Evolutionary conservation across 2,888 invertebrate species (phyloP).

Genomic region (Argyresthia albistria): DNA sequence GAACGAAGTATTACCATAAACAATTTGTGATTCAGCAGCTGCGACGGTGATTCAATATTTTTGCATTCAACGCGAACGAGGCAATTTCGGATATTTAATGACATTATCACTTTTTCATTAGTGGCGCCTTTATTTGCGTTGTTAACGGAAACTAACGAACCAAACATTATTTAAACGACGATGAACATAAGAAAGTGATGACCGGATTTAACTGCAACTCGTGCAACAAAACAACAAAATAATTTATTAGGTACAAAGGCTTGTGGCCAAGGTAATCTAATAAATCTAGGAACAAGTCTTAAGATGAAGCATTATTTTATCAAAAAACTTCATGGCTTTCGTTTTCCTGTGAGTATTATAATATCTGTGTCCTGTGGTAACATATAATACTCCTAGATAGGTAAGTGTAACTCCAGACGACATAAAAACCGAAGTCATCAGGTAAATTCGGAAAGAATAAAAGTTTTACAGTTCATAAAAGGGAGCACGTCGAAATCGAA

Average conservation of each 20-base stretch:
- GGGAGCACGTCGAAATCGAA: slow-evolving; percentile 43
- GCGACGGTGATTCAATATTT: slow-evolving; percentile 42
- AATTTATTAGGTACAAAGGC: too few relatives aligned
- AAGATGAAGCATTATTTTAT: too few relatives aligned
- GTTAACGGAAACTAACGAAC: not conserved
- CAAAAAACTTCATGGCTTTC: too few relatives aligned
- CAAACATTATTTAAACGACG: too few relatives aligned
- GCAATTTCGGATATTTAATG: slow-evolving; percentile 13
- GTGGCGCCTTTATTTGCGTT: not conserved
- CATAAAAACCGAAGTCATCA: slow-evolving; percentile 4
- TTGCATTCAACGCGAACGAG: slow-evolving; percentile 19
- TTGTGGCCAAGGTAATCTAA: too few relatives aligned
- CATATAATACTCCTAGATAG: not conserved
- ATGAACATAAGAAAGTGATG: too few relatives aligned
- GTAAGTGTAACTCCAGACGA: not conserved
- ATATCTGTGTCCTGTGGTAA: too few relatives aligned
- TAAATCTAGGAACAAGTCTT: too few relatives aligned
- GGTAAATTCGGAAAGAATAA: slow-evolving; percentile 23
- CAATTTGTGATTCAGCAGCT: slow-evolving; percentile 46
- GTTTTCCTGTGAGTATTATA: too few relatives aligned
- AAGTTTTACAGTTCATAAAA: slow-evolving; percentile 53
- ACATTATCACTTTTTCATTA: slow-evolving; percentile 1
- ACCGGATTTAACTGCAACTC: too few relatives aligned
- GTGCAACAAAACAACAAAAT: too few relatives aligned
- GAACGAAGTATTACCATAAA: slow-evolving; percentile 43